Evolutionary conservation across 2,888 invertebrate genomes (phyloP).

Genomic region (Argyra leucocephala): DNA sequence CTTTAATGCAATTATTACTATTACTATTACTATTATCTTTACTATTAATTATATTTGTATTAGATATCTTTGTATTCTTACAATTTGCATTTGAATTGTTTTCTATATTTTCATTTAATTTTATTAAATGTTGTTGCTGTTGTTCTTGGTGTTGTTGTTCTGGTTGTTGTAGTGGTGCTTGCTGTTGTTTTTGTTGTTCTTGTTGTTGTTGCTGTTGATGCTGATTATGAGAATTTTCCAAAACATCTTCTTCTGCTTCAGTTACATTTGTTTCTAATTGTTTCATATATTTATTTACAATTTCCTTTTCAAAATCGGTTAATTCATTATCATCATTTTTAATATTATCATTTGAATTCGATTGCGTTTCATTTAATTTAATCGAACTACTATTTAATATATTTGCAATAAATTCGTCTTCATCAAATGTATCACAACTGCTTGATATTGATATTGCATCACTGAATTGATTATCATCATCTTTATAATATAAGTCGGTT

Average conservation of each 20-base stretch:
- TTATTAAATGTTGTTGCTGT: background rate
- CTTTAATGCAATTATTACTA: background rate
- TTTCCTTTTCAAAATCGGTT: conserved; percentile 24
- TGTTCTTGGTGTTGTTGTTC: no score
- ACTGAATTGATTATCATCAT: background rate
- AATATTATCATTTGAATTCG: conserved; percentile 13
- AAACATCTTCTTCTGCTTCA: background rate
- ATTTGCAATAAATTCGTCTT: conserved; percentile 20
- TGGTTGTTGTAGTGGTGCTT: no score
- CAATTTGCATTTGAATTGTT: background rate
- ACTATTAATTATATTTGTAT: background rate
- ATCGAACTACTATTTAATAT: conserved; percentile 12
- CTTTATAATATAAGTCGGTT: background rate
- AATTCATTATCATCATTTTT: conserved; percentile 19
- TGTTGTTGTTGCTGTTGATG: no score
- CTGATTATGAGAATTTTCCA: background rate
- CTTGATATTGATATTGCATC: background rate
- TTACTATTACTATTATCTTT: background rate
- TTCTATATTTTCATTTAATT: background rate
- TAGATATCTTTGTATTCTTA: background rate
- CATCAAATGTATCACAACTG: conserved; percentile 18
- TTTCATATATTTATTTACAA: conserved; percentile 23
- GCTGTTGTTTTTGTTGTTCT: no score
- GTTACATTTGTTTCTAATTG: conserved; percentile 8
- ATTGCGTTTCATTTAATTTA: conserved; percentile 8